Base-by-base conservation (phyloP, 2,797 vertebrate species). In the Sebastes alutus region DNA sequence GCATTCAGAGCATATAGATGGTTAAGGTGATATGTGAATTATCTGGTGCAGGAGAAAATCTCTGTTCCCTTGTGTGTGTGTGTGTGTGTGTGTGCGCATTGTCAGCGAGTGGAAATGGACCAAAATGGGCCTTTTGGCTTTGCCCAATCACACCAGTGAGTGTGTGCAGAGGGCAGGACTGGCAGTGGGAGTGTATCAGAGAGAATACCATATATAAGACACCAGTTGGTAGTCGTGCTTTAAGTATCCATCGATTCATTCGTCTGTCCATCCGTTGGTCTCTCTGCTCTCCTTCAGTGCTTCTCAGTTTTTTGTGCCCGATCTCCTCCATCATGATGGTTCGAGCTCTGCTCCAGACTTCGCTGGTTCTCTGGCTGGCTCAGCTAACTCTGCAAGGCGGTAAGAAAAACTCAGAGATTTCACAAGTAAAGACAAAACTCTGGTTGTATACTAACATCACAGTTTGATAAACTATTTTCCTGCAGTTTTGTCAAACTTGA, bases 301-400 rank as follows among this genome's bases (percentile, higher is more conserved):
- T 62, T 71, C 82, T 79, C 25, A 30, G 33, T 46, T 52, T 80
- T 58, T 56, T n/a, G 42, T 58, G 1, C 33, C 52, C 13, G 13
- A 5, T 71, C 62, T 85, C 80, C 81, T 86, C 75, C 88, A 90
- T 82, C 88, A 96, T 96, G 96, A 62, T 94, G 93, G 92, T 88
- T 78, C 90, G 11, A 73, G 85, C 84, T 33, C 85, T 96, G 59
- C 94, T 96, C 69, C 94, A 94, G 89, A 95, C 94, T 12, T 94
- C 93, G 3, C 89, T 96, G 94, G 75, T 96, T 61, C 93, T 96
- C 83, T 95, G 95, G 94, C 66, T 96, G 92, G 83, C 90, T 73
- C 92, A 93, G 82, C 83, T 83, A 86, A 95, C 94, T 75, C 93
- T 96, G 79, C 96, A 96, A 90, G 92, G 94, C 90, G 96, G 96